phyloP scores from a whole-genome alignment of 2,888 invertebrate species.

The Apamea anceps region DNA sequence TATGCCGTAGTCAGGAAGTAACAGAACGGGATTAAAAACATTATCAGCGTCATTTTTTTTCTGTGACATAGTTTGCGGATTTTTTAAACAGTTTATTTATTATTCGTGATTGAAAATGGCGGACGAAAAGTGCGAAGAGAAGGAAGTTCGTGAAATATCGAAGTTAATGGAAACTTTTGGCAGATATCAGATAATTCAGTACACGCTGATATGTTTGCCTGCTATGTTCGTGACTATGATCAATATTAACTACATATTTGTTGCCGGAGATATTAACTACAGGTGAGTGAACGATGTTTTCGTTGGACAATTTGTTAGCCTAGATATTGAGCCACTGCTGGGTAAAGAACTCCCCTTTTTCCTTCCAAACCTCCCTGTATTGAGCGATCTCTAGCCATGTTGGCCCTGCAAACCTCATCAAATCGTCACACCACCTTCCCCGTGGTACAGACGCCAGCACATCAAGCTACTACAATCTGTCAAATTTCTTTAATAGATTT shows the following conservation, averaged over 20 bases:
- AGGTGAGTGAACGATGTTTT: slow-evolving; percentile 68
- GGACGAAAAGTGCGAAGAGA: slow-evolving; percentile 35
- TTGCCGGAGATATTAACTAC: slow-evolving; percentile 80
- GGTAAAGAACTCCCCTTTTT: too few relatives aligned
- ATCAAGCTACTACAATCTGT: too few relatives aligned
- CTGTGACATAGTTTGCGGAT: neutral
- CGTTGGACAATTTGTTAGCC: neutral
- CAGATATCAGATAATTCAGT: slow-evolving; percentile 83
- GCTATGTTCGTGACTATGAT: slow-evolving; percentile 78
- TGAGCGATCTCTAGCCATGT: too few relatives aligned
- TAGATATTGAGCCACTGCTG: too few relatives aligned
- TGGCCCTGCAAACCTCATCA: too few relatives aligned
- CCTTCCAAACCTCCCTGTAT: too few relatives aligned
- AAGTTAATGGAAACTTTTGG: slow-evolving; percentile 83
- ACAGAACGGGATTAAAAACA: neutral
- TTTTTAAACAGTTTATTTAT: neutral
- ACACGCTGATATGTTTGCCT: slow-evolving; percentile 75
- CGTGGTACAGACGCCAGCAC: too few relatives aligned
- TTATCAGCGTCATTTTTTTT: neutral
- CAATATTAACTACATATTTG: slow-evolving; percentile 83
- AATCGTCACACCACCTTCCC: too few relatives aligned
- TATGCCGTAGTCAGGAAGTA: neutral
- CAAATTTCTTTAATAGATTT: too few relatives aligned
- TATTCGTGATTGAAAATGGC: slow-evolving; percentile 40
- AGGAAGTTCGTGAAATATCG: slow-evolving; percentile 69